Percentiles rank a stretch among this genome's conserved stretches.
phyloP scores from a whole-genome alignment of 1,140 invertebrate genomes.

The Apis cerana region DNA sequence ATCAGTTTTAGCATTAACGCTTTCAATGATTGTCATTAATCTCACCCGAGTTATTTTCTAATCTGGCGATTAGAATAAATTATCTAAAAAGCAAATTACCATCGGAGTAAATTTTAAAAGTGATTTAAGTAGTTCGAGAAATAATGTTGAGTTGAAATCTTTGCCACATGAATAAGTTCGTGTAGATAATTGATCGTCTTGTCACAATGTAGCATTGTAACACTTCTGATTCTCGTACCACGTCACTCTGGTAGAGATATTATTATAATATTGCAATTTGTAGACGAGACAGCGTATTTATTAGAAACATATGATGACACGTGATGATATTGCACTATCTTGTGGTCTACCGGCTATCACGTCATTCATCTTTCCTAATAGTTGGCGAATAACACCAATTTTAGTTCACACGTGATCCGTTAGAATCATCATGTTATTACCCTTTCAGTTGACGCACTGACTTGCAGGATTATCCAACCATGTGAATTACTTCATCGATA shows the following conservation, averaged over 20 bases:
- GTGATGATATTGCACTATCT: constrained; percentile 1
- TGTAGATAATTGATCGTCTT: not conserved
- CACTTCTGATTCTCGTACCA: not conserved
- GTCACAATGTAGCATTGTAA: not conserved
- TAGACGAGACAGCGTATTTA: not conserved
- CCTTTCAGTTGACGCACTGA: not conserved
- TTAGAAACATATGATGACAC: constrained; percentile 7
- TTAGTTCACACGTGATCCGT: constrained; percentile 3
- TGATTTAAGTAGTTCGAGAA: not conserved
- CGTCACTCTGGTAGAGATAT: not conserved
- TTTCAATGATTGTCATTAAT: not conserved
- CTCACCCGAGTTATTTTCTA: not conserved
- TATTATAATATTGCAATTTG: constrained; percentile 9
- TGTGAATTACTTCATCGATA: not conserved
- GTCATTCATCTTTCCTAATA: constrained; percentile 34
- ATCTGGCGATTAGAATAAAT: not conserved
- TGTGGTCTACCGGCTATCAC: not conserved
- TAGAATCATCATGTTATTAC: not conserved
- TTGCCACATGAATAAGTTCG: not conserved
- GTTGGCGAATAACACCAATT: constrained; percentile 1
- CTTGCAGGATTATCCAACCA: not conserved
- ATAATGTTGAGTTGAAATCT: not conserved
- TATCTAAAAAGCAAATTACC: not conserved
- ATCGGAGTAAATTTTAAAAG: not conserved
- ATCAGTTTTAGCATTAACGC: constrained; percentile 28